These are phyloP conservation scores for Macrosoma leucophasiata DNA, from an alignment of 2,888 invertebrate species.

Conservation along the genomic window DNA sequence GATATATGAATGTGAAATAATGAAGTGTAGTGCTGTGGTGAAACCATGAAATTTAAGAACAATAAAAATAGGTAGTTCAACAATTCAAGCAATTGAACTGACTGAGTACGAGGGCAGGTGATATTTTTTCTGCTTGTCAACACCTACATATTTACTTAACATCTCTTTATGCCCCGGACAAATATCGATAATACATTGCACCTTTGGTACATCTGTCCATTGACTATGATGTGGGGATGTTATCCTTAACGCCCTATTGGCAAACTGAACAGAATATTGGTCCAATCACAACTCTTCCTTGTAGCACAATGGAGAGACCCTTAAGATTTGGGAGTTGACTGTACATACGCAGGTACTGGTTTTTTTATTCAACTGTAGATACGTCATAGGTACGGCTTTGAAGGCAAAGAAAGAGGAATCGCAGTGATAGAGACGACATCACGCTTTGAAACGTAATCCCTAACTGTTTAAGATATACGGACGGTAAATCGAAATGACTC, in stretches of 20 bases:
- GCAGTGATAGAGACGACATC: too few relatives aligned
- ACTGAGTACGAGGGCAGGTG: conserved; percentile 36
- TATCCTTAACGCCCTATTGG: conserved; percentile 52
- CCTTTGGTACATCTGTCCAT: conserved; percentile 54
- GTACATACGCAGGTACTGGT: conserved; percentile 11
- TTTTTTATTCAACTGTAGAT: conserved; percentile 6
- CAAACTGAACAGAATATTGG: conserved; percentile 28
- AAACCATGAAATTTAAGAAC: not conserved
- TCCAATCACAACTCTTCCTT: conserved; percentile 44
- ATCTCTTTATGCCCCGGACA: too few relatives aligned
- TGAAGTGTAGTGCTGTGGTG: not conserved
- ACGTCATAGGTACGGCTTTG: conserved; percentile 3
- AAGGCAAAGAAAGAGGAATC: too few relatives aligned
- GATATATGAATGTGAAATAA: not conserved
- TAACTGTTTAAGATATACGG: too few relatives aligned
- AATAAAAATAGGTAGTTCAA: not conserved
- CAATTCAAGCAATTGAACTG: conserved; percentile 1
- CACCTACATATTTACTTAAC: conserved; percentile 32
- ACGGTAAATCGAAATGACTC: too few relatives aligned
- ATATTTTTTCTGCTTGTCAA: conserved; percentile 33
- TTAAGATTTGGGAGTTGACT: conserved; percentile 28
- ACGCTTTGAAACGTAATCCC: too few relatives aligned
- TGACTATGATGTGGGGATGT: conserved; percentile 36
- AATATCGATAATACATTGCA: conserved; percentile 45
- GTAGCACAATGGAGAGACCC: conserved; percentile 42